phyloP scores from a whole-genome alignment of 2,797 vertebrate species.

The Poeciliopsis paucimaculata region DNA sequence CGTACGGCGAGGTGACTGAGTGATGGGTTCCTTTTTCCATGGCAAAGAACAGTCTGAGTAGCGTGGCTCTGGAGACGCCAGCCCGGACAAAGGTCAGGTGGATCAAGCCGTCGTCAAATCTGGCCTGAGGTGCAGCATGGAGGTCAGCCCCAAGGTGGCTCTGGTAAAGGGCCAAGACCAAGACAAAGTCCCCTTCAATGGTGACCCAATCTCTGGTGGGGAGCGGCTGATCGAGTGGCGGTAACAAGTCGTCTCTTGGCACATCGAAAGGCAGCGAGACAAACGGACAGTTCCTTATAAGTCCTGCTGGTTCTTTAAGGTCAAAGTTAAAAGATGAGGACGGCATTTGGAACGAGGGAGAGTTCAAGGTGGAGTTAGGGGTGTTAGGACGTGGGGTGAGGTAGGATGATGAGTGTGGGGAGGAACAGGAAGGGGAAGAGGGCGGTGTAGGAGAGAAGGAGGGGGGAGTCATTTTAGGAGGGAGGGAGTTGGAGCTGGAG shows the following conservation, averaged over 20 bases:
- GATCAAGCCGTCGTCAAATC: slow-evolving; percentile 88
- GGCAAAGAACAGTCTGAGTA: slow-evolving; percentile 89
- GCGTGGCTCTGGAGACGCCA: slow-evolving; percentile 87
- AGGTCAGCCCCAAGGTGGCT: slow-evolving; percentile 89
- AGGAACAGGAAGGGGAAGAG: slow-evolving; percentile 79
- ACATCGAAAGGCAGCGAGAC: slow-evolving; percentile 60
- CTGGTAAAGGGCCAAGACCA: slow-evolving; percentile 90
- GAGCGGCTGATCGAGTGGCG: slow-evolving; percentile 86
- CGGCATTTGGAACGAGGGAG: slow-evolving; percentile 70
- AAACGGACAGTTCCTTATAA: slow-evolving; percentile 69
- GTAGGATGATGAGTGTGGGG: slow-evolving; percentile 80
- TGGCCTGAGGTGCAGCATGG: slow-evolving; percentile 86
- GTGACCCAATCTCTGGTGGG: slow-evolving; percentile 89
- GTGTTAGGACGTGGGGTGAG: slow-evolving; percentile 79
- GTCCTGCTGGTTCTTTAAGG: slow-evolving; percentile 70
- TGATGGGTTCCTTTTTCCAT: slow-evolving; percentile 90
- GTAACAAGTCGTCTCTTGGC: slow-evolving; percentile 83
- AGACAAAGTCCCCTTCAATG: slow-evolving; percentile 89
- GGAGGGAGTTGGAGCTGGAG: slow-evolving; percentile 82
- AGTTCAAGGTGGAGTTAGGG: slow-evolving; percentile 73
- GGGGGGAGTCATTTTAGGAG: slow-evolving; percentile 80
- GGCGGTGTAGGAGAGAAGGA: slow-evolving; percentile 82
- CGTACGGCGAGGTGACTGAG: slow-evolving; percentile 83
- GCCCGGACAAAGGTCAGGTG: slow-evolving; percentile 89
- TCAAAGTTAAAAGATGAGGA: slow-evolving; percentile 83